Evolutionary conservation across 2,888 invertebrate species (phyloP), one percentile per base, ranked within the genome.

Genomic region (Parnassius glacialis): DNA sequence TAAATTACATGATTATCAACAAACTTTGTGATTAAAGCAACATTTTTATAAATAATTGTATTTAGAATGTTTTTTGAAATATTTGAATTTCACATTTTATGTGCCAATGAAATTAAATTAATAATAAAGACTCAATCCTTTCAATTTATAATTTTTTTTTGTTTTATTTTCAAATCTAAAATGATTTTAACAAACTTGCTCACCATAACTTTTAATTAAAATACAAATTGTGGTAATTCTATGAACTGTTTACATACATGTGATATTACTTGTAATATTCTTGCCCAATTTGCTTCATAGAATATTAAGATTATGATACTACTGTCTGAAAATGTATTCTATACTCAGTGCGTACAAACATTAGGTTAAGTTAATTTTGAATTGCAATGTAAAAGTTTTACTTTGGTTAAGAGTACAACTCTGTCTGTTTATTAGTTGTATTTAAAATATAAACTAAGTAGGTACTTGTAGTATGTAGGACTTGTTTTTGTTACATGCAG

Each of bases 211-310:
- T 48, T 16, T 48, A 13, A 48, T 13, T 48, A 48, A 25, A 13
- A 44, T 16, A 10, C 16, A 10, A 54, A 74, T 71, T 66, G 69
- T 75, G 78, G 82, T 76, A 75, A 79, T 74, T 80, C 72, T 69
- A 65, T 64, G 63, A 61, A 67, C 65, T 62, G 34, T 5, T 50
- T 57, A n/a, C 50, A 41, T 7, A 41, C 34, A 51, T 61, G 61
- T 57, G 50, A 61, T 61, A 42, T 42, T 61, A 48, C n/a, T 10
- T 45, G 45, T 12, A 52, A 7, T 52, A 20, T 55, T 61, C 56
- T 61, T 61, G 57, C 52, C 57, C 25, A 34, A 25, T n/a, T 45
- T 25, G 25, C 10, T 56, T 25, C 34, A n/a, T 9, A 50, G 50
- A 11, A 41, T 41, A 16, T 57, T 42, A 20, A 50, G 41, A 20